Conservation (phyloP, 2,113 vertebrate genomes). For the cat (Felis catus) region DNA sequence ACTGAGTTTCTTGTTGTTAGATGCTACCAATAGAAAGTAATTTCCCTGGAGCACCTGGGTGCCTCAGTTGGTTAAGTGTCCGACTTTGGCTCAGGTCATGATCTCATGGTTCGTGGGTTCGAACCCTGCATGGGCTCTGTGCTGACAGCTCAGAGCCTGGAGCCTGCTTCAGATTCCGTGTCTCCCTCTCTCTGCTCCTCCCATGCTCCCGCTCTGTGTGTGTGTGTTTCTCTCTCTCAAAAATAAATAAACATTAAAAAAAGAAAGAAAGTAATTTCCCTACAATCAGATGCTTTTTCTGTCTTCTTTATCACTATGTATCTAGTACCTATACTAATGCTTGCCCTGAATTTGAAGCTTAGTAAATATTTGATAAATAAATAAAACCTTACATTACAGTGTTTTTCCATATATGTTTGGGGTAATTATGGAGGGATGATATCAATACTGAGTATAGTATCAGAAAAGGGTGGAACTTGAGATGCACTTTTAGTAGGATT, state of each 20-base stretch:
- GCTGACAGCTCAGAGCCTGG: no score
- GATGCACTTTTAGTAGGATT: constrained; percentile 37
- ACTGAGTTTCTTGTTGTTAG: not conserved
- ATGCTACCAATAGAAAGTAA: not conserved
- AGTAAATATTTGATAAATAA: constrained; percentile 17
- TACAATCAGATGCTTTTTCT: not conserved
- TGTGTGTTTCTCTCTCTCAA: no score
- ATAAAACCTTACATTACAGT: not conserved
- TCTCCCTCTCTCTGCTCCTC: no score
- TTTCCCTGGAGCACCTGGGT: not conserved
- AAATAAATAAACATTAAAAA: no score
- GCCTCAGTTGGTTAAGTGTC: no score
- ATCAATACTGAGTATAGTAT: not conserved
- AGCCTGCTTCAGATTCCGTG: no score
- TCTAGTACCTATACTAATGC: not conserved
- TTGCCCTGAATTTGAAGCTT: not conserved
- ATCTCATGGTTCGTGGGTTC: no score
- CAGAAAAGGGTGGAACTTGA: constrained; percentile 30
- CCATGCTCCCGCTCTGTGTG: no score
- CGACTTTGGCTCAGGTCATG: no score
- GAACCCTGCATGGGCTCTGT: no score
- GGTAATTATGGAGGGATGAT: not conserved
- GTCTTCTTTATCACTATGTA: not conserved
- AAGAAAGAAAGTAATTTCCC: not conserved
- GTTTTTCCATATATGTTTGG: not conserved